Evolutionary conservation across 2,888 invertebrate genomes (phyloP).

Genomic region (Rugalucina vietnamica): DNA sequence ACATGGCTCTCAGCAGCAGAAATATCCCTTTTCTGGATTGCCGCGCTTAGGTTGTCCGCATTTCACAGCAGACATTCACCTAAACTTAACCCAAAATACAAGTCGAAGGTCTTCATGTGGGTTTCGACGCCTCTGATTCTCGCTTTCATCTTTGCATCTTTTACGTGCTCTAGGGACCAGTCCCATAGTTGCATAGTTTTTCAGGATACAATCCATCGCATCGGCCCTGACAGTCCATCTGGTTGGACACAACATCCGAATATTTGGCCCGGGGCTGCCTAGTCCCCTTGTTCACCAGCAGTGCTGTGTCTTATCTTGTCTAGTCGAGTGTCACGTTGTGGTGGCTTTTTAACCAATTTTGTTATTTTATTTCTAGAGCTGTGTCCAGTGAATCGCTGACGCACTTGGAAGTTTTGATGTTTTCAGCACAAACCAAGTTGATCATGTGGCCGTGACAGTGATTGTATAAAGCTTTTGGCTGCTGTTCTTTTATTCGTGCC

Average conservation of each 20-base stretch:
- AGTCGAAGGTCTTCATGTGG: constrained; percentile 20
- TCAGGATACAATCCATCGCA: constrained; percentile 24
- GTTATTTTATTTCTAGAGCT: constrained; percentile 39
- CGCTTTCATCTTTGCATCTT: constrained; percentile 10
- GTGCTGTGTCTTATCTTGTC: constrained; percentile 37
- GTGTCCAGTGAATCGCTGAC: constrained; percentile 41
- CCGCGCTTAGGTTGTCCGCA: constrained; percentile 19
- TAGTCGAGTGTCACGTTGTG: constrained; percentile 43
- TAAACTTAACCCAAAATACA: constrained; percentile 18
- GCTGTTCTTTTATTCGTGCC: constrained; percentile 15
- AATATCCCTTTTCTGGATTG: constrained; percentile 36
- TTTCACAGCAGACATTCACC: constrained; percentile 1
- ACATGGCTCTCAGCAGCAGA: constrained; percentile 46
- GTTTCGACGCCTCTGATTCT: neutral
- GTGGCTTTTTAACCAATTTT: constrained; percentile 58
- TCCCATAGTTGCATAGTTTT: constrained; percentile 23
- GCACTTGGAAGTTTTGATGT: constrained; percentile 26
- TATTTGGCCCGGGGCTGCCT: constrained; percentile 12
- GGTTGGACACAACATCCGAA: constrained; percentile 46
- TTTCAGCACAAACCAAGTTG: constrained; percentile 28
- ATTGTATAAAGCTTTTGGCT: constrained; percentile 41
- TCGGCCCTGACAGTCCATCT: constrained; percentile 54
- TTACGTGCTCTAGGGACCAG: constrained; percentile 12
- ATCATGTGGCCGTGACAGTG: constrained; percentile 45
- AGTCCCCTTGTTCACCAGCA: constrained; percentile 10